Evolutionary conservation across 2,888 invertebrate genomes (phyloP).

Genomic region (Megamerina dolium): DNA sequence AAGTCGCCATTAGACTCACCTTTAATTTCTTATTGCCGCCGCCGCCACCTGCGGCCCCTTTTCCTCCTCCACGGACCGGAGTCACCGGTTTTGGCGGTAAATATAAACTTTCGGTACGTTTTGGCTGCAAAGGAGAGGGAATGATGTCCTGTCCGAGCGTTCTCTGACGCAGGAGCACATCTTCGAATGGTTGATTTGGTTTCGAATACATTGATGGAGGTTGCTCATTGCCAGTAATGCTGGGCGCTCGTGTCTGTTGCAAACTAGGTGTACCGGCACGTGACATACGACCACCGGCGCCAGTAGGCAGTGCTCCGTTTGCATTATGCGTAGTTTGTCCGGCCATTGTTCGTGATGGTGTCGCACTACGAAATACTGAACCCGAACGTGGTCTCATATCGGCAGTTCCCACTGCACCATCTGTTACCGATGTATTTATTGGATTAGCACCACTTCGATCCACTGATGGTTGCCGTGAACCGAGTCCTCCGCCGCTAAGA

Average conservation of each 20-base stretch:
- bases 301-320: conserved; percentile 62
- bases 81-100: conserved; percentile 58
- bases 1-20: too few relatives aligned
- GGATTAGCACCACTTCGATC: conserved; percentile 58
- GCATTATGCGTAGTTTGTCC: conserved; percentile 51
- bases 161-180: conserved; percentile 71
- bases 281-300: conserved; percentile 47
- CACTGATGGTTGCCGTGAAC: conserved; percentile 73
- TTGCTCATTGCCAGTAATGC: conserved; percentile 43
- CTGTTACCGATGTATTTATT: background rate
- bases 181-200: conserved; percentile 68
- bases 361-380: conserved; percentile 52
- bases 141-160: conserved; percentile 83
- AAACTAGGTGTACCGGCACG: conserved; percentile 53
- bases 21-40: conserved; percentile 49
- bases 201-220: conserved; percentile 50
- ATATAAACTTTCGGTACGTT: conserved; percentile 85
- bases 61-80: conserved; percentile 47
- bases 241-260: conserved; percentile 33
- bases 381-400: conserved; percentile 52
- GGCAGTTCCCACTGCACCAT: background rate
- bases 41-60: conserved; percentile 49
- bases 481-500: conserved; percentile 51
- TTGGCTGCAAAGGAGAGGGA: conserved; percentile 80
- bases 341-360: conserved; percentile 33